Evolutionary conservation across 2,113 vertebrate species (phyloP).

Genomic region (Apus apus): DNA sequence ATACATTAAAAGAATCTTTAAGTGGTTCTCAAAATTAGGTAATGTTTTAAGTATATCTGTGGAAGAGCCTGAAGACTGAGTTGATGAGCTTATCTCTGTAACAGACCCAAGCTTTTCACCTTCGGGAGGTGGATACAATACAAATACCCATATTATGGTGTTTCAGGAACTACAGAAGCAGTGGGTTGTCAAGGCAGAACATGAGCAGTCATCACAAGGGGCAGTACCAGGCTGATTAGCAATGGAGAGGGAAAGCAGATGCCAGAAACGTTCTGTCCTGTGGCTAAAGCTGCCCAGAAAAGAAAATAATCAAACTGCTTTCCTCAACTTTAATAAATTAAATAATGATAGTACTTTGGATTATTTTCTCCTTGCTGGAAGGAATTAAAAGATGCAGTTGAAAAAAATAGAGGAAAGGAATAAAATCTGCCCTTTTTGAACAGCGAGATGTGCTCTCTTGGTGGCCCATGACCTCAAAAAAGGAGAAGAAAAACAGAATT

Average conservation of each 20-base stretch:
- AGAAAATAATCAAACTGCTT: neutral
- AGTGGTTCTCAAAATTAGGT: neutral
- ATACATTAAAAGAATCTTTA: neutral
- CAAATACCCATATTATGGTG: neutral
- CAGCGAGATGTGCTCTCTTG: neutral
- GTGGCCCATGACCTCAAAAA: neutral
- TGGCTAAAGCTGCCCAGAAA: neutral
- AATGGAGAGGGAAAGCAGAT: neutral
- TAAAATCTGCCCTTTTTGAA: neutral
- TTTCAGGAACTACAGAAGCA: neutral
- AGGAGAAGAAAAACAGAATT: neutral
- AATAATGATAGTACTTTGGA: neutral
- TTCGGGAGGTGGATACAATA: neutral
- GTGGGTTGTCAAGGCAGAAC: neutral
- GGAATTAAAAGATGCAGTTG: neutral
- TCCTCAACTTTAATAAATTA: neutral
- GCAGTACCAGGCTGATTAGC: neutral
- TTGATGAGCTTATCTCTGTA: too few relatives aligned
- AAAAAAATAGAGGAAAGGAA: neutral
- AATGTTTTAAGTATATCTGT: neutral
- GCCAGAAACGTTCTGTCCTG: neutral
- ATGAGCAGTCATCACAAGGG: neutral
- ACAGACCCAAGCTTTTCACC: neutral
- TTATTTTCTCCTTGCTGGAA: neutral
- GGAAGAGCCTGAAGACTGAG: fast-evolving